These are phyloP conservation scores for Aviceda subcristata DNA, from an alignment of 2,113 vertebrate species.

Conservation along the genomic window DNA sequence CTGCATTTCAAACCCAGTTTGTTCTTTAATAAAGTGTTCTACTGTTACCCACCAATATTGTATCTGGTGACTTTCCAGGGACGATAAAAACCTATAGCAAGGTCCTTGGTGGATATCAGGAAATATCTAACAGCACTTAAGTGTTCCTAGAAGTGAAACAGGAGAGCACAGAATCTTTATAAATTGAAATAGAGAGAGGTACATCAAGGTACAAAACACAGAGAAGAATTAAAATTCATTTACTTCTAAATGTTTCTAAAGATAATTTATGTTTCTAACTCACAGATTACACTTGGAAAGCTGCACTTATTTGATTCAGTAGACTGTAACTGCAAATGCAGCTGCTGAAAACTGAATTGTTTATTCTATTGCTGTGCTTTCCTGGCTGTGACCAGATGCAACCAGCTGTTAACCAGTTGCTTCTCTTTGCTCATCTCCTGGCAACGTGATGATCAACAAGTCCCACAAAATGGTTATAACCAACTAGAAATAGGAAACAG, in stretches of 20 bases:
- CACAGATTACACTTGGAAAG: constrained; percentile 26
- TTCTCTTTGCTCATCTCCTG: constrained; percentile 33
- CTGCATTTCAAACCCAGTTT: background rate
- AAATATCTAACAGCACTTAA: background rate
- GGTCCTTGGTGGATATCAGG: background rate
- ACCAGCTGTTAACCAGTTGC: constrained; percentile 74
- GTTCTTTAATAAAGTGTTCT: background rate
- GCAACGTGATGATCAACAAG: constrained; percentile 2
- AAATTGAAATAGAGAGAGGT: background rate
- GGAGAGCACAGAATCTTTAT: background rate
- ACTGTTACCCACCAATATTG: background rate
- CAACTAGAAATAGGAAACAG: background rate
- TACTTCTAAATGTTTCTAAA: constrained; percentile 27
- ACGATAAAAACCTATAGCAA: background rate
- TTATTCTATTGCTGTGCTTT: constrained; percentile 56
- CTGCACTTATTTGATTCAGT: constrained; percentile 27
- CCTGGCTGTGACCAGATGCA: constrained; percentile 68
- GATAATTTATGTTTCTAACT: constrained; percentile 40
- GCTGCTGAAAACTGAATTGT: constrained; percentile 48
- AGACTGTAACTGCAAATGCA: constrained; percentile 49
- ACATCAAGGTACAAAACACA: background rate
- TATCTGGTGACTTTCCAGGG: background rate
- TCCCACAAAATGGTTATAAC: background rate
- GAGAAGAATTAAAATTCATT: no score
- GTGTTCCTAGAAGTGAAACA: background rate